Conservation (phyloP, 2,113 vertebrate species). For the Nyctibius bracteatus region DNA sequence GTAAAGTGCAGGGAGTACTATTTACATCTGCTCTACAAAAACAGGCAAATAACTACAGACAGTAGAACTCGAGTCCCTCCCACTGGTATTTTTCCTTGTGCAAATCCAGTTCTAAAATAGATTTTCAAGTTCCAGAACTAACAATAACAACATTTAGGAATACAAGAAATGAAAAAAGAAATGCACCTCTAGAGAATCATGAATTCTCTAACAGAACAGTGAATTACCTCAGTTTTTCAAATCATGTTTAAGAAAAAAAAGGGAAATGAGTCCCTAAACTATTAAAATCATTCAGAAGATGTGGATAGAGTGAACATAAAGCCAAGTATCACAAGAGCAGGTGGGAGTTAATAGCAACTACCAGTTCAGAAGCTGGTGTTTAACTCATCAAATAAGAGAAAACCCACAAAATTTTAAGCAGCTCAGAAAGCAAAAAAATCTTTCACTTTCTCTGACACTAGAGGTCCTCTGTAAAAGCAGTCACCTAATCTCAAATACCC, state of each 20-base stretch:
- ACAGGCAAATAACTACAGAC: not conserved
- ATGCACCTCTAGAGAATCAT: not conserved
- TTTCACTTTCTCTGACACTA: not conserved
- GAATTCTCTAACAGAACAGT: not conserved
- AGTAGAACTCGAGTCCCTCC: not conserved
- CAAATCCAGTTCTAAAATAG: not conserved
- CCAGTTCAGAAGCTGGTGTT: not conserved
- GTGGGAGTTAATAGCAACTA: not conserved
- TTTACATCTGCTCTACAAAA: not conserved
- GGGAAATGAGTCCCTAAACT: not conserved
- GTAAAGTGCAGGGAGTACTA: not conserved
- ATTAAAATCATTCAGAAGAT: not conserved
- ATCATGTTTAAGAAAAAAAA: not conserved
- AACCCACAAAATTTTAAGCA: not conserved
- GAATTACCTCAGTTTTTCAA: not conserved
- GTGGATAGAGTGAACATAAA: not conserved
- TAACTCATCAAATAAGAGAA: not conserved
- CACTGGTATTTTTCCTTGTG: not conserved
- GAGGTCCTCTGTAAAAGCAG: not conserved
- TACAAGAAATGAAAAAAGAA: not conserved
- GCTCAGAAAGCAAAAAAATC: not conserved
- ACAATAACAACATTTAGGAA: not conserved
- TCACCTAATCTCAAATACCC: not conserved
- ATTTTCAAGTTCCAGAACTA: not conserved
- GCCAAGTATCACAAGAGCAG: not conserved